phyloP scores from a whole-genome alignment of 2,113 vertebrate genomes.

The Trogon surrucura region DNA sequence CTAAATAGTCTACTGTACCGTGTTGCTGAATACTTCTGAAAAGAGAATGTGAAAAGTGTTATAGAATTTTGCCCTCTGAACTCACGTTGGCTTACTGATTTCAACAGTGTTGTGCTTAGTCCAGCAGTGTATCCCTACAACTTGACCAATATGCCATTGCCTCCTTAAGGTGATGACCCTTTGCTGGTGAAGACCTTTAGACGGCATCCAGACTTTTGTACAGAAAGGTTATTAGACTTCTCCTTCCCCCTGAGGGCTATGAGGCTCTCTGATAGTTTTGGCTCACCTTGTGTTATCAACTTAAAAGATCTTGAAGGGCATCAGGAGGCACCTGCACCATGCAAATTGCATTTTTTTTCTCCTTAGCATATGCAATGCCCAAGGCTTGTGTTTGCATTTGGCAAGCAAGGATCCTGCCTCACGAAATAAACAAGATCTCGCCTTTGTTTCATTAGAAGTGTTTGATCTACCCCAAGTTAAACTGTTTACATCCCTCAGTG shows the following conservation, averaged over 20 bases:
- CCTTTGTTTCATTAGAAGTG: not conserved
- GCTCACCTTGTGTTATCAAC: not conserved
- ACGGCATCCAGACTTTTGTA: not conserved
- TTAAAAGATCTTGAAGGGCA: conserved; percentile 24
- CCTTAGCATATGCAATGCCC: not conserved
- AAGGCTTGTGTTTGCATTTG: conserved; percentile 23
- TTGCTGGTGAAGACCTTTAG: not conserved
- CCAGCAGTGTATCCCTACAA: not conserved
- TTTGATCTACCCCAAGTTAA: not conserved
- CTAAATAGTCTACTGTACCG: not conserved
- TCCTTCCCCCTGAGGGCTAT: not conserved
- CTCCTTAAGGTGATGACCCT: not conserved
- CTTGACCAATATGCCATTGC: not conserved
- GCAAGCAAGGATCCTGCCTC: not conserved
- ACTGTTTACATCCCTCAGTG: not conserved
- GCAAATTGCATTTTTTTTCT: not conserved
- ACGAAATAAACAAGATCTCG: conserved; percentile 18
- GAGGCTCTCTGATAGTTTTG: conserved; percentile 7
- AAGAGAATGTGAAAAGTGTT: not conserved
- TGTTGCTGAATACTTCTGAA: not conserved
- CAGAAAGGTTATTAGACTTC: not conserved
- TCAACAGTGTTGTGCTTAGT: not conserved
- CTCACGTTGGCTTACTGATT: not conserved
- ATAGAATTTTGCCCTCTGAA: not conserved
- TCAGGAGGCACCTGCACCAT: not conserved